A percentile compares a stretch with the other conserved stretches of the same genome.
Evolutionary conservation across 2,797 vertebrate species (phyloP).

Genomic region (Hyperoplus lanceolatus): DNA sequence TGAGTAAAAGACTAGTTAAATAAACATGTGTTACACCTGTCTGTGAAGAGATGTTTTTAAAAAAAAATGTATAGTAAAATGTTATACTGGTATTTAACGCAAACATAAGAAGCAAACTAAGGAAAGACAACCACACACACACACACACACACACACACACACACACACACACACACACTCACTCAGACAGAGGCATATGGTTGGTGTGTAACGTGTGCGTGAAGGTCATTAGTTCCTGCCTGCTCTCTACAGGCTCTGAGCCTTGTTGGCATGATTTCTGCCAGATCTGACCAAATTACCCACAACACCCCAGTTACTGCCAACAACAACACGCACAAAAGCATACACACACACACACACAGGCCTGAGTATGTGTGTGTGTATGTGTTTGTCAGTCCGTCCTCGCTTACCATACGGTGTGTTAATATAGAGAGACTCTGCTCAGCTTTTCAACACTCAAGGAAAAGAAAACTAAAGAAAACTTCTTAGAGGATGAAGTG

Average conservation of each 20-base stretch:
- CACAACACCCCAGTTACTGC: constrained; percentile 52
- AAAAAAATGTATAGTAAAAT: not conserved
- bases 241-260: constrained; percentile 57
- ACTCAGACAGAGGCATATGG: constrained; percentile 63
- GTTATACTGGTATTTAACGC: not conserved
- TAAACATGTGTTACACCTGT: not conserved
- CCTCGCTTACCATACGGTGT: constrained; percentile 39
- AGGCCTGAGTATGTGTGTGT: constrained; percentile 19
- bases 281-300: constrained; percentile 73
- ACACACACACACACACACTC: constrained; percentile 23
- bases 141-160: constrained; percentile 4
- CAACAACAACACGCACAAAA: constrained; percentile 39
- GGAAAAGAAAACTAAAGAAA: not conserved
- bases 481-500: not conserved
- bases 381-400: not conserved
- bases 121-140: constrained; percentile 6
- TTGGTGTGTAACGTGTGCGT: constrained; percentile 52
- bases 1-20: no score
- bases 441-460: not conserved
- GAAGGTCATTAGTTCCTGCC: constrained; percentile 77
- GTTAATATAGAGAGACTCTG: constrained; percentile 6
- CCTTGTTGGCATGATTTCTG: constrained; percentile 64
- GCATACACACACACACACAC: no score
- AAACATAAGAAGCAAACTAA: constrained; percentile 5
- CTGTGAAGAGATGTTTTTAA: not conserved